Conservation (phyloP, 2,888 invertebrate genomes). For the Drosophila paranaensis region DNA sequence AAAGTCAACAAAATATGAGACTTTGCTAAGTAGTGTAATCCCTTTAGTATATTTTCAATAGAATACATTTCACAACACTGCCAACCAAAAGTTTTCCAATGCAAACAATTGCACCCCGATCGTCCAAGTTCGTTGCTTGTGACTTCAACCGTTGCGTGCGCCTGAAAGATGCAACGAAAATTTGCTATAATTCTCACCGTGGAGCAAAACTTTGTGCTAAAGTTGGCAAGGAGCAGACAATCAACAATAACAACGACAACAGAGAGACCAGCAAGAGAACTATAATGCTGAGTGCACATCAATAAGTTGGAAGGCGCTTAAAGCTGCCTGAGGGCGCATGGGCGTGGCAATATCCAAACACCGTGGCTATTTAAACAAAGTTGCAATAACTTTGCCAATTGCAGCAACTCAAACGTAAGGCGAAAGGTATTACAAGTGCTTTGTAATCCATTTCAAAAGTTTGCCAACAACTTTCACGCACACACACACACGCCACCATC, state of each 20-base stretch:
- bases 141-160: conserved; percentile 19
- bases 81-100: conserved; percentile 4
- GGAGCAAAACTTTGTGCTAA: conserved; percentile 30
- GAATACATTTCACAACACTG: background rate
- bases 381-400: conserved; percentile 71
- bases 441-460: conserved; percentile 74
- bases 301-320: conserved; percentile 42
- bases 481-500: background rate
- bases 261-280: background rate
- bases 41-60: background rate
- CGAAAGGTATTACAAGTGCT: conserved; percentile 64
- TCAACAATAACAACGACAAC: conserved; percentile 16
- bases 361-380: conserved; percentile 61
- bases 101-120: background rate
- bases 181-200: conserved; percentile 9
- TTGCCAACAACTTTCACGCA: conserved; percentile 25
- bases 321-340: background rate
- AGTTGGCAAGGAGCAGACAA: conserved; percentile 32
- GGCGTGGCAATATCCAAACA: background rate
- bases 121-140: conserved; percentile 7
- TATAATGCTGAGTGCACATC: conserved; percentile 57
- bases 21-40: background rate
- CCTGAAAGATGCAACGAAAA: conserved; percentile 35
- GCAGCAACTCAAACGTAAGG: conserved; percentile 22
- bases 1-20: conserved; percentile 2